phyloP scores from a whole-genome alignment of 92 coral and sea anemone species.

The Hydrozoanthus gracilis region DNA sequence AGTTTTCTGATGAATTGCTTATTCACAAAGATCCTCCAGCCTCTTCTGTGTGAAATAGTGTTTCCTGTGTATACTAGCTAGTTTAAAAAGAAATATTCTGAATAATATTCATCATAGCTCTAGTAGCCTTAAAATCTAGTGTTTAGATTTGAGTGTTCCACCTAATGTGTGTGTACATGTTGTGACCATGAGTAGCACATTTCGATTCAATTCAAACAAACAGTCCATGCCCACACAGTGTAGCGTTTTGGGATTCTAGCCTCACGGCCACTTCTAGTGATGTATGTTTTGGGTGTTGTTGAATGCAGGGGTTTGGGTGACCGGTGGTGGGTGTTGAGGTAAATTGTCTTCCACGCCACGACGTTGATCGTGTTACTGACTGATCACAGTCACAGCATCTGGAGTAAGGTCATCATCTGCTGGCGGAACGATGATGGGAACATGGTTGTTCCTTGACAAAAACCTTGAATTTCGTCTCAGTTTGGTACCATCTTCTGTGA shows the following conservation, averaged over 20 bases:
- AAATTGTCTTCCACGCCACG: not conserved
- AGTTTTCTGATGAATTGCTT: not conserved
- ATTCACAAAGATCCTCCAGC: not conserved
- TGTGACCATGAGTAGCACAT: not conserved
- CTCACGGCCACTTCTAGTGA: not conserved
- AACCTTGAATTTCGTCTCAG: not conserved
- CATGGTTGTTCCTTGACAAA: not conserved
- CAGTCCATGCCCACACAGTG: not conserved
- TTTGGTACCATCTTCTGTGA: not conserved
- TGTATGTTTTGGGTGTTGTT: not conserved
- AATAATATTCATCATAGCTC: not conserved
- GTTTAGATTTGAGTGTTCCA: not conserved
- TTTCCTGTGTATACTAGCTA: not conserved
- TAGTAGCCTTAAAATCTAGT: not conserved
- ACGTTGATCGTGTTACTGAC: not conserved
- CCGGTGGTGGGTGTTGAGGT: not conserved
- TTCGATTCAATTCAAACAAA: not conserved
- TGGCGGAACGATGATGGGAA: not conserved
- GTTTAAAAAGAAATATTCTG: not conserved
- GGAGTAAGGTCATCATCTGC: not conserved
- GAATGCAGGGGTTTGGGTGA: not conserved
- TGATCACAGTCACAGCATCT: not conserved
- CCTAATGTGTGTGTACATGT: not conserved
- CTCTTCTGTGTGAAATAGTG: not conserved
- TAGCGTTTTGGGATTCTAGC: not conserved